Evolutionary conservation across 2,888 invertebrate genomes (phyloP), one percentile per base, ranked within the genome.

Genomic region (Lacanobia oleracea): DNA sequence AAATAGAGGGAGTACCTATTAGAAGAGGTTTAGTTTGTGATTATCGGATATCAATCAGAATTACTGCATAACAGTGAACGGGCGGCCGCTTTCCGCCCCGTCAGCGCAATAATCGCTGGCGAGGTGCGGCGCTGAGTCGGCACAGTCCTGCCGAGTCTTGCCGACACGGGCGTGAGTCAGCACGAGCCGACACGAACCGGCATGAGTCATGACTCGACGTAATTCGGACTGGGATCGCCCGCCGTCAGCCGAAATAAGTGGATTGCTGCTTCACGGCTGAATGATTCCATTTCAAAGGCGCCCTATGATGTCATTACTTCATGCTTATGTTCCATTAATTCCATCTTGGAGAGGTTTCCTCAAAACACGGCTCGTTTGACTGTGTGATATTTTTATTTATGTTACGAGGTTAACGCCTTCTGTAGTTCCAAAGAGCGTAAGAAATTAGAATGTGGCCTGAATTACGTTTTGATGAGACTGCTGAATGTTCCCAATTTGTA

Each of bases 211-310:
- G 94, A 93, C 91, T 92, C 91, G 79, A 84, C 93, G 89, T 85
- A 89, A 92, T 91, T 90, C 88, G 84, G 86, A 84, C 88, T 87
- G 88, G 91, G 90, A 91, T 91, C 92, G 91, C 88, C 90, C 86
- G 92, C 90, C 92, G 91, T 92, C 92, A 92, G 92, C 93, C 89
- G 91, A 93, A 94, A 95, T 95, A 95, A 95, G 93, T 94, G 91
- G 93, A 95, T 95, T 94, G 93, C 92, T 89, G 88, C 91, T 94
- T 92, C 92, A 94, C 93, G 93, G 87, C 87, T 91, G 88, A 93
- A 92, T 91, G 92, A 91, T 91, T 93, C 88, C 89, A 89, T 93
- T 93, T 91, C 90, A 90, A 93, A 93, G 88, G 88, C 87, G 86
- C 87, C 88, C 88, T 89, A 83, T 90, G 88, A 90, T 91, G 89